Percentiles rank a stretch among this genome's conserved stretches.
These are phyloP conservation scores for Metacarcinus magister DNA, from an alignment of 2,888 invertebrate genomes.

Conservation along the genomic window DNA sequence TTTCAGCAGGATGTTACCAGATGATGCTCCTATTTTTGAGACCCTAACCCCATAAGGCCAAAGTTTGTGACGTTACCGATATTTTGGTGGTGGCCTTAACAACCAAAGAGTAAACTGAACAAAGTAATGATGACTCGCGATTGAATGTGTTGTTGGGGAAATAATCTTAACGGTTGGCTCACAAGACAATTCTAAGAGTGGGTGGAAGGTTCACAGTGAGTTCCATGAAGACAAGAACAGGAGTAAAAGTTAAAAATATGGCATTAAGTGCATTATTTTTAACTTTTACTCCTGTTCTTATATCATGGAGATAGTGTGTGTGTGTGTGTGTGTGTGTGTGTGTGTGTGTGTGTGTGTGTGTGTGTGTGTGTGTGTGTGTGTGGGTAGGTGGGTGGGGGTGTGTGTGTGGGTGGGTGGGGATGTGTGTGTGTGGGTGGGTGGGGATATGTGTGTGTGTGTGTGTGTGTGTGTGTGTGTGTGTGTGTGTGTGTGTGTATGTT, in stretches of 20 bases:
- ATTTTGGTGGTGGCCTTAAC: too few species aligned
- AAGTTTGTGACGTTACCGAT: too few species aligned
- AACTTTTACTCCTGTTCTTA: too few species aligned
- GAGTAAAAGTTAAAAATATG: too few species aligned
- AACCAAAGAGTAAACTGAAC: background rate
- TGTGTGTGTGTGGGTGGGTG: constrained; percentile 50
- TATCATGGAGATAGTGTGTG: background rate
- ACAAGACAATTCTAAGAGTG: too few species aligned
- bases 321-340: constrained; percentile 38
- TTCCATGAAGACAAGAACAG: too few species aligned
- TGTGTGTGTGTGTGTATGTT: background rate
- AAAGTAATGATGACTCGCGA: background rate
- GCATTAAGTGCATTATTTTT: too few species aligned
- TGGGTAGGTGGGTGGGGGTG: constrained; percentile 41
- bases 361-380: constrained; percentile 35
- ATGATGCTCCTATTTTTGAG: too few species aligned
- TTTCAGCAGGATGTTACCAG: too few species aligned
- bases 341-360: constrained; percentile 20
- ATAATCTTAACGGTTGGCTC: background rate
- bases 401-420: constrained; percentile 50
- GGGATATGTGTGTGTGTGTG: constrained; percentile 32
- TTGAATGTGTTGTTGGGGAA: background rate
- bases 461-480: constrained; percentile 48
- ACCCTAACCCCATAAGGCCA: too few species aligned
- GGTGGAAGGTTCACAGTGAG: too few species aligned